Base-by-base conservation (phyloP, 2,888 invertebrate genomes). In the Rapana venosa region DNA sequence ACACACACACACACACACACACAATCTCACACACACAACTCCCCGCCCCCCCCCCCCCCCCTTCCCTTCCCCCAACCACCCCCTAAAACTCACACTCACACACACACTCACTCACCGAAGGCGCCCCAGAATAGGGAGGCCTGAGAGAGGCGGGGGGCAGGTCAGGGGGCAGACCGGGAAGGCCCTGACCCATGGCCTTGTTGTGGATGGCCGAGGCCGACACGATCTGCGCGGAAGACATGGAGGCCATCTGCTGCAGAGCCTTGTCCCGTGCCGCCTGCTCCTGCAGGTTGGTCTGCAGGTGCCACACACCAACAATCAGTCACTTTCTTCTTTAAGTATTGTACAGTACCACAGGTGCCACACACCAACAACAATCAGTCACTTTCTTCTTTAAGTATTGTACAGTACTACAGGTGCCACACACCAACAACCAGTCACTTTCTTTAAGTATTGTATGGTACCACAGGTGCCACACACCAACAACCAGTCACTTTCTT, bases 221-320 rank as follows among this genome's bases (percentile, higher is more conserved):
- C 94, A 99, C 98, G 96, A 99, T 99, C 97, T 99, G 99, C 95
- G 99, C 99, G 96, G 98, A 98, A 96, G 98, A 98, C 98, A 99
- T 98, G 96, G 98, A 97, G 96, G 98, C 98, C 98, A 99, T 98
- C 96, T 98, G 98, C 97, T 98, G 98, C 96, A 99, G 97, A 95
- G 98, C 98, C 97, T 99, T 99, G 97, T 99, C 99, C 97, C 99
- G 98, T 96, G 98, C 98, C 93, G 97, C 97, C 97, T 98, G 98
- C 97, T 99, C 99, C 95, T 96, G 95, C 35, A 92, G 92, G 85
- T 91, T 92, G 8, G 90, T 90, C 92, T 92, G 90, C 4, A 8
- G 47, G 47, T 2, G 47, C n/a, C n/a, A 47, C 47, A 47, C 47
- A 47, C 2, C 47, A 47, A 47, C 47, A 47, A 47, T 8, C 47